phyloP scores from a whole-genome alignment of 2,113 vertebrate species.

The Ivindomyrus marchei region DNA sequence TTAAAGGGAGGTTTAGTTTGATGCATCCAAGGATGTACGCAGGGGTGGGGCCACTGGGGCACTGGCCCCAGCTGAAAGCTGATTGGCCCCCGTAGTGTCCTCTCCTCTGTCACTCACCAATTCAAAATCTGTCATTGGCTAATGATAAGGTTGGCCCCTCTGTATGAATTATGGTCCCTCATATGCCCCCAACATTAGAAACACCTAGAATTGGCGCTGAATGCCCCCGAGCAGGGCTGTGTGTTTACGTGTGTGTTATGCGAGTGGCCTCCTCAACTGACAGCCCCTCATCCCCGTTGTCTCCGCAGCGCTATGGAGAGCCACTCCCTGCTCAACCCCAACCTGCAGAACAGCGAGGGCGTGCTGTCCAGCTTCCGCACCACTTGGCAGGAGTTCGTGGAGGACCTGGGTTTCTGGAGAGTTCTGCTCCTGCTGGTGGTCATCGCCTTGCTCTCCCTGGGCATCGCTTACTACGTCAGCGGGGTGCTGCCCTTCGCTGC shows the following conservation, averaged over 20 bases:
- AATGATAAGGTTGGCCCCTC: neutral
- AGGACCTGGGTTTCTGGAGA: conserved; percentile 95
- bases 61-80: neutral
- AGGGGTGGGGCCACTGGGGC: neutral
- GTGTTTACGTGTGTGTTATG: neutral
- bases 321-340: conserved; percentile 93
- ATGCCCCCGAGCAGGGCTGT: neutral
- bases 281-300: neutral
- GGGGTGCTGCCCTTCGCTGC: conserved; percentile 91
- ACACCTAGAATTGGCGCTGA: neutral
- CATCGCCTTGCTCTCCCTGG: conserved; percentile 91
- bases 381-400: conserved; percentile 97
- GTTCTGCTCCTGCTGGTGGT: conserved; percentile 87
- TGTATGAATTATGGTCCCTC: neutral
- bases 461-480: conserved; percentile 96
- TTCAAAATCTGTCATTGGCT: neutral
- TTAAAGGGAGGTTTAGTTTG: neutral
- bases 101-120: neutral
- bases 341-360: conserved; percentile 91
- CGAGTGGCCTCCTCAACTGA: neutral
- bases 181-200: neutral
- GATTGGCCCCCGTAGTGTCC: neutral
- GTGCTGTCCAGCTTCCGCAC: conserved; percentile 95
- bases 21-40: neutral
- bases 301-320: conserved; percentile 88